These are phyloP conservation scores for Scopus umbretta DNA, from an alignment of 2,113 vertebrate genomes.

Conservation along the genomic window DNA sequence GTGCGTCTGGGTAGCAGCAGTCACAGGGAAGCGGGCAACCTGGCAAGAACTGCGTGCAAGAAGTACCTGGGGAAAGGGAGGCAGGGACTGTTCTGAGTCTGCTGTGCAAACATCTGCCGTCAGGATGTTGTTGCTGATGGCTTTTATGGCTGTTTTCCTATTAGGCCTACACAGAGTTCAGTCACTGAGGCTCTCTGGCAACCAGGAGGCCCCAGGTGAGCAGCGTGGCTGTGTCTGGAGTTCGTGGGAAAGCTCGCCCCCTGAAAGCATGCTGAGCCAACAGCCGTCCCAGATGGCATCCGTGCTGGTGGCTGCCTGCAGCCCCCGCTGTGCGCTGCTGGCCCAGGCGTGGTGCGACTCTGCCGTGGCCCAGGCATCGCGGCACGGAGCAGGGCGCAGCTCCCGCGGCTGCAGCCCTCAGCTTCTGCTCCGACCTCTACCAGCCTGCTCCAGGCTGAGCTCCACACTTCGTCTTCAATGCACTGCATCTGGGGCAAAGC, in stretches of 20 bases:
- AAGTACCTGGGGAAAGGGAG: neutral
- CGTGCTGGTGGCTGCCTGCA: neutral
- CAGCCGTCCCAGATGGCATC: too few species aligned
- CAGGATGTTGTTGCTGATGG: accelerated
- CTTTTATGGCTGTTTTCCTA: neutral
- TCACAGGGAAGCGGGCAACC: neutral
- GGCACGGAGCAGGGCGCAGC: neutral
- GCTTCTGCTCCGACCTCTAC: too few species aligned
- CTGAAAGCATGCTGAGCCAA: too few species aligned
- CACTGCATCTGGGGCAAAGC: neutral
- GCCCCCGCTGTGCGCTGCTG: neutral
- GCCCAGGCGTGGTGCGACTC: too few species aligned
- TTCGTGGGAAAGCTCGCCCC: neutral
- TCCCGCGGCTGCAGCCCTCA: accelerated
- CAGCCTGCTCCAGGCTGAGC: neutral
- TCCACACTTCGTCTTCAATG: too few species aligned
- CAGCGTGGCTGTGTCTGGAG: neutral
- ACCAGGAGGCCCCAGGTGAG: neutral
- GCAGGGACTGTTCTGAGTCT: neutral
- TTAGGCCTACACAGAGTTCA: accelerated
- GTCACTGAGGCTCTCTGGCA: neutral
- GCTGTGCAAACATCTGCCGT: neutral
- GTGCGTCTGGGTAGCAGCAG: neutral
- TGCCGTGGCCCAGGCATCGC: accelerated
- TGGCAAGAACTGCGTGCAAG: neutral